These are phyloP conservation scores for Drosophila kohkoa DNA, from an alignment of 1,140 invertebrate genomes.

Conservation along the genomic window DNA sequence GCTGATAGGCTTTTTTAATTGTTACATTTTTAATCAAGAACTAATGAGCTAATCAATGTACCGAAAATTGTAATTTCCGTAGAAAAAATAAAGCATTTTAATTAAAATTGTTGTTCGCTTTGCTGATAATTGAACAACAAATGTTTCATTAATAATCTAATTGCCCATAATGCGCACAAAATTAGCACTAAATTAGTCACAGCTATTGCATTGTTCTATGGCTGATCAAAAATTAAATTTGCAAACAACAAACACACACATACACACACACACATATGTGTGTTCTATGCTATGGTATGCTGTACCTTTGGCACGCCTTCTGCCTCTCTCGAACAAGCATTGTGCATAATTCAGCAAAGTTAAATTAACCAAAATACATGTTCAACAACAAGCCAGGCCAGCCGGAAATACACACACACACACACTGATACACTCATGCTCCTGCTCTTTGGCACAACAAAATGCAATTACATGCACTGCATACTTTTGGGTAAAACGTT, in stretches of 20 bases:
- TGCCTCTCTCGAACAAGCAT: conserved; percentile 17
- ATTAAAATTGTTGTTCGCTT: conserved; percentile 66
- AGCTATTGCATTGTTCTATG: conserved; percentile 50
- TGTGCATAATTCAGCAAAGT: conserved; percentile 78
- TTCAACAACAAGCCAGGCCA: conserved; percentile 57
- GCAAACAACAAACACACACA: conserved; percentile 41
- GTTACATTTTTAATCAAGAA: conserved; percentile 72
- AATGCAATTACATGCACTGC: conserved; percentile 79
- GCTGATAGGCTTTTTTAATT: conserved; percentile 51
- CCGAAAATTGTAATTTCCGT: conserved; percentile 71
- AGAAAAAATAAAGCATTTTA: conserved; percentile 54
- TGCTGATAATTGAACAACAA: conserved; percentile 75
- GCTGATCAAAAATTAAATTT: conserved; percentile 69
- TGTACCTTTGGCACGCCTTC: conserved; percentile 10
- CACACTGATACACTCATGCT: conserved; percentile 6
- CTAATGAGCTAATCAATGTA: conserved; percentile 78
- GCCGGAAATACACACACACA: conserved; percentile 48
- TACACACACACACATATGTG: not conserved
- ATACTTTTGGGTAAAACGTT: conserved; percentile 65
- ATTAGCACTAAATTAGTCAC: conserved; percentile 81
- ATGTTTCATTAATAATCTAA: conserved; percentile 83
- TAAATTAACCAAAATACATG: conserved; percentile 81
- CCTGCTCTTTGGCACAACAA: conserved; percentile 23
- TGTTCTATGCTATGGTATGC: not conserved
- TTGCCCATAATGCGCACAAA: conserved; percentile 78